A percentile compares a stretch with the other conserved stretches of the same genome.
Conservation (phyloP, 1,140 invertebrate species). For the Paracyclopina nana region DNA sequence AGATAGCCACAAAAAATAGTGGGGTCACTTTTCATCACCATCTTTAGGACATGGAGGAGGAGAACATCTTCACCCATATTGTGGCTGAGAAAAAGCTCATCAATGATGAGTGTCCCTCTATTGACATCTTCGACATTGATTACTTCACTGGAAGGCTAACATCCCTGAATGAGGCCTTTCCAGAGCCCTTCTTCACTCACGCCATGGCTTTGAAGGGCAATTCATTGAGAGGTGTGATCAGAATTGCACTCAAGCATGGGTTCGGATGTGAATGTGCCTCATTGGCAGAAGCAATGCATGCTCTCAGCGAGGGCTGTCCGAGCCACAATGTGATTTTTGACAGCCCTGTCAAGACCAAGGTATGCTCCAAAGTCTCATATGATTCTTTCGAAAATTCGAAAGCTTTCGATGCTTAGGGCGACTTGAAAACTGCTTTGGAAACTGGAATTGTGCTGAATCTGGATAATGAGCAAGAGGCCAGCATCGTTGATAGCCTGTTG, state of each 20-base stretch:
- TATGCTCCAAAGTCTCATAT: background rate
- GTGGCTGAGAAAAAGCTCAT: background rate
- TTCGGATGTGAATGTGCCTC: conserved; percentile 15
- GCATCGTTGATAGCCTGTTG: background rate
- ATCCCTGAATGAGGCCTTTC: conserved; percentile 6
- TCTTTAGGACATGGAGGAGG: too few relatives aligned
- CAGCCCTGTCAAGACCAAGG: conserved; percentile 9
- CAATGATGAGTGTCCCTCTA: conserved; percentile 5
- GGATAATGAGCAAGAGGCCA: conserved; percentile 13
- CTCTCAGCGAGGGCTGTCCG: background rate
- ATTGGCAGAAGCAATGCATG: background rate
- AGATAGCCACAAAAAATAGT: background rate
- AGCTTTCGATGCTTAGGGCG: background rate
- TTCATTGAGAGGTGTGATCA: conserved; percentile 7
- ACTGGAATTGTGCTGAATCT: conserved; percentile 10
- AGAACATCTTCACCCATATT: too few relatives aligned
- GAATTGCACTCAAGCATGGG: background rate
- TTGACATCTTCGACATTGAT: conserved; percentile 14
- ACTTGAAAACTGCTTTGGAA: conserved; percentile 7
- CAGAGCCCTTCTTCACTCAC: background rate
- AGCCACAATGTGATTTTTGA: conserved; percentile 9
- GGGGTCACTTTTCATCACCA: background rate
- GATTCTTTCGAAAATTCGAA: background rate
- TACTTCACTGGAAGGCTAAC: conserved; percentile 11
- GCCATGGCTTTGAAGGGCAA: conserved; percentile 13